Evolutionary conservation across 2,113 vertebrate species (phyloP), one percentile per base, ranked within the genome.

Genomic region (Cebidichthys violaceus): DNA sequence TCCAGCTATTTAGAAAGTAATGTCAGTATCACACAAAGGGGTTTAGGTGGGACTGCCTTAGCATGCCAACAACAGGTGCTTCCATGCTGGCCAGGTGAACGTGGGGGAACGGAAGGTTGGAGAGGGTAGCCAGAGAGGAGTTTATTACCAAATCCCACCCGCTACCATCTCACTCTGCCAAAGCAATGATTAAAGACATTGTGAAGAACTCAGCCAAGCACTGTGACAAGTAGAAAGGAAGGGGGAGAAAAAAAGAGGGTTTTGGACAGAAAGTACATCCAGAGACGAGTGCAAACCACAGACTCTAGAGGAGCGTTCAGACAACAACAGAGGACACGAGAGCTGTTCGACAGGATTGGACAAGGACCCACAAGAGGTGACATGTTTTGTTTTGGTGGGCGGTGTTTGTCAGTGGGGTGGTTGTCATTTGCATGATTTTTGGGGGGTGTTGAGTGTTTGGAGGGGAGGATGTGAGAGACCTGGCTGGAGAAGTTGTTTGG

Each of bases 61-160:
- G 84, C 88, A 87, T 92, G 90, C 88, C 55, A 83, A 85, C 64
- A 81, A 77, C 75, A 69, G 81, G 74, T 68, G 39, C 73, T 50
- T 77, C 75, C 82, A 82, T 87, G 83, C 75, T 64, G 79, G 68
- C 75, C 72, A 79, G 83, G 70, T 77, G 77, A 70, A 60, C 20
- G n/a, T 50, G 57, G 66, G 80, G 79, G 35, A 72, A 72, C 57
- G 7, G 85, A 33, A 33, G 82, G 78, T 60, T 65, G 37, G 31
- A 73, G 64, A 86, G 61, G 45, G 67, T 61, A 74, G 37, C 54
- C 9, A 64, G 70, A 31, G 50, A 9, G 43, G 41, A 74, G 57
- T 27, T 66, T 43, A 55, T 65, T 74, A 71, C 9, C 64, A 70
- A 33, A 39, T 68, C 52, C 60, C 66, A 65, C 41, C 24, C 24